These are phyloP conservation scores for Grantiella picta DNA, from an alignment of 2,113 vertebrate genomes.

Conservation along the genomic window DNA sequence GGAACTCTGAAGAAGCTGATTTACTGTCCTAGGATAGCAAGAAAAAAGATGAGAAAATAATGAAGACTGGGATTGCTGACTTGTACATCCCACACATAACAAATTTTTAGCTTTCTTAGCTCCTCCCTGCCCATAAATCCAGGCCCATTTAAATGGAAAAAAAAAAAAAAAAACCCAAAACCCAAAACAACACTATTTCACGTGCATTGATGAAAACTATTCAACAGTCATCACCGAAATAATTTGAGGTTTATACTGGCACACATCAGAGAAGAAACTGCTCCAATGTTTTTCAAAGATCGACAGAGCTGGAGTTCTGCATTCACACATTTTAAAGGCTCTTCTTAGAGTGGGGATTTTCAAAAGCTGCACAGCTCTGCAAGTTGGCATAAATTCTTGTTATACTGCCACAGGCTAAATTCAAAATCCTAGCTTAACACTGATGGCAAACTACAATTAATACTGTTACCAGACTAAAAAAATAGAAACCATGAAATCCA, in stretches of 20 bases:
- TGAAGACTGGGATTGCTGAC: not conserved
- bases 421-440: not conserved
- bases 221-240: not conserved
- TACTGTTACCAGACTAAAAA: not conserved
- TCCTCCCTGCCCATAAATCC: not conserved
- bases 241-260: not conserved
- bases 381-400: constrained; percentile 25
- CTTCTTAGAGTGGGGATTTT: not conserved
- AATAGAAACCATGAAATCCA: not conserved
- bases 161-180: not conserved
- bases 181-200: not conserved
- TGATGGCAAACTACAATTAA: not conserved
- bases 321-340: not conserved
- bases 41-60: not conserved
- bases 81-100: not conserved
- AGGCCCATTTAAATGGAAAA: not conserved
- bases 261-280: not conserved
- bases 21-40: not conserved
- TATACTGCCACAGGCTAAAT: not conserved
- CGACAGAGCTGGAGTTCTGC: not conserved
- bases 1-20: not conserved
- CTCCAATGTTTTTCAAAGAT: not conserved
- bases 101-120: not conserved
- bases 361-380: not conserved
- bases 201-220: not conserved